Conservation (phyloP, 2,113 vertebrate genomes). For the Tragelaphus strepsiceros region DNA sequence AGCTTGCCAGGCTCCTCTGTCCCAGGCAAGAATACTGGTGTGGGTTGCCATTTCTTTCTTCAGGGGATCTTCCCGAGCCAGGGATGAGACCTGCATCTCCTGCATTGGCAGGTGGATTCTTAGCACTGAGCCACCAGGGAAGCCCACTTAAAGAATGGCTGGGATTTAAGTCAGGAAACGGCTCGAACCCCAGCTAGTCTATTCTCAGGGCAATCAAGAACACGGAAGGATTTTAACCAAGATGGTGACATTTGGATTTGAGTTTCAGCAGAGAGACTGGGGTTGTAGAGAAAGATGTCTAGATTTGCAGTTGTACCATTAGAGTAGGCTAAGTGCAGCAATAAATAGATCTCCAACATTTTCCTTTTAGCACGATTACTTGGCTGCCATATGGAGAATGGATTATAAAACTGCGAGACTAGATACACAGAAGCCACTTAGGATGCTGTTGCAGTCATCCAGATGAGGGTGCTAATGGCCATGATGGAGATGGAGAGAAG, state of each 20-base stretch:
- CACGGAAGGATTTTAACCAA: neutral
- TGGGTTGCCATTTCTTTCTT: neutral
- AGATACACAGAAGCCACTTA: neutral
- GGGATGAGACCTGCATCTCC: neutral
- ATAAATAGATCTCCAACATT: neutral
- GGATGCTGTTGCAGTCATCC: neutral
- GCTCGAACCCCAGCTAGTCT: neutral
- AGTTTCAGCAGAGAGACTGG: neutral
- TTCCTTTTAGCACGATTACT: neutral
- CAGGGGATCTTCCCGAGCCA: neutral
- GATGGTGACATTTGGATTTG: neutral
- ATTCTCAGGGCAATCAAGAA: neutral
- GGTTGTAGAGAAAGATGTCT: neutral
- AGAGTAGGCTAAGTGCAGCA: neutral
- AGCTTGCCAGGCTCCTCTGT: neutral
- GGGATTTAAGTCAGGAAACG: neutral
- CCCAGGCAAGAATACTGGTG: neutral
- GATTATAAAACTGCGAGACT: neutral
- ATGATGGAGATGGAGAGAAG: neutral
- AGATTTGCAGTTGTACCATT: neutral
- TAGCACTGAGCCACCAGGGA: neutral
- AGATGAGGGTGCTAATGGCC: neutral
- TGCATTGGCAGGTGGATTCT: neutral
- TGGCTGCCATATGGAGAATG: neutral
- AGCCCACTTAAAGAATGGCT: neutral